Percentiles rank a stretch among this genome's conserved stretches.
phyloP scores from a whole-genome alignment of 2,888 invertebrate genomes.

The Iphiclides podalirius region DNA sequence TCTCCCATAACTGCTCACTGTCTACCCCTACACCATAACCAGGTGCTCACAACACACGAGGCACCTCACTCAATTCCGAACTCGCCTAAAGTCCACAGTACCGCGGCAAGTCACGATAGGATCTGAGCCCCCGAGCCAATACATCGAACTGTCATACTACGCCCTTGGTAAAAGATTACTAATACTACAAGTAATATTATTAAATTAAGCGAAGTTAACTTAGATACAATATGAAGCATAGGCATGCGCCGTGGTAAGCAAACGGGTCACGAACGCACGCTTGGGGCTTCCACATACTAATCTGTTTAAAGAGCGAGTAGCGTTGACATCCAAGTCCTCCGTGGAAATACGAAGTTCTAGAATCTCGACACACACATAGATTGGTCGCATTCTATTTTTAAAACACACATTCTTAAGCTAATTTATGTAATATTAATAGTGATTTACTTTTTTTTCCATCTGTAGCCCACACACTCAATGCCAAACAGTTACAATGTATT shows the following conservation, averaged over 20 bases:
- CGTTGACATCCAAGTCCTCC: conserved; percentile 34
- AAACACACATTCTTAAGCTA: not conserved
- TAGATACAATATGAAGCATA: conserved; percentile 60
- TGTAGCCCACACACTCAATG: too few species aligned
- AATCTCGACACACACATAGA: not conserved
- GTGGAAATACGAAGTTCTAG: conserved; percentile 11
- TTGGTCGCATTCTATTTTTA: not conserved
- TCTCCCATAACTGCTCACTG: conserved; percentile 37
- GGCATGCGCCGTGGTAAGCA: conserved; percentile 69
- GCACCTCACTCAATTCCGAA: conserved; percentile 55
- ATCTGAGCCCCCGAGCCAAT: conserved; percentile 51
- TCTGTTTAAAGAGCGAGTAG: conserved; percentile 66
- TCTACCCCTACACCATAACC: conserved; percentile 61
- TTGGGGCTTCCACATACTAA: conserved; percentile 70
- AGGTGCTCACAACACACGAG: conserved; percentile 63
- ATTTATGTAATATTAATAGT: too few species aligned
- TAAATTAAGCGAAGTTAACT: conserved; percentile 76
- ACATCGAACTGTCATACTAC: conserved; percentile 61
- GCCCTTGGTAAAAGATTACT: conserved; percentile 77
- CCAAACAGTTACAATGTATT: too few species aligned
- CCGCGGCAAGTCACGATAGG: conserved; percentile 41
- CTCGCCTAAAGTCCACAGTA: conserved; percentile 24
- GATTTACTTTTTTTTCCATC: too few species aligned
- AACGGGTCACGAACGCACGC: conserved; percentile 75
- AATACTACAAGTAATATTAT: conserved; percentile 72